These are phyloP conservation scores for Archivesica marissinica DNA, from an alignment of 1,140 invertebrate genomes.

Conservation along the genomic window DNA sequence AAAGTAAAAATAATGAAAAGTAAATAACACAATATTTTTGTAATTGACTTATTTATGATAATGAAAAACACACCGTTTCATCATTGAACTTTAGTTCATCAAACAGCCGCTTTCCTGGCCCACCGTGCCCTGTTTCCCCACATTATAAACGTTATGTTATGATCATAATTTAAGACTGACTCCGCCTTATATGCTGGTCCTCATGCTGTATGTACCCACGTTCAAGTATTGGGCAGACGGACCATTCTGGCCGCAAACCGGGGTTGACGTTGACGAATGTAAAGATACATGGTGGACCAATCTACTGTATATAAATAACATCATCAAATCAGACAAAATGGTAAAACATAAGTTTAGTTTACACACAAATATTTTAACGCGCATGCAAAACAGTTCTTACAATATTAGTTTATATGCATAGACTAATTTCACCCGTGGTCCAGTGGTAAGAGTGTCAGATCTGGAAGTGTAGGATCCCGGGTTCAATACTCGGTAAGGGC, in stretches of 20 bases:
- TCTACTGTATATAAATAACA: constrained; percentile 85
- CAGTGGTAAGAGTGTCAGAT: too few species aligned
- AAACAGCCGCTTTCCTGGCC: background rate
- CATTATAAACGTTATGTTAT: background rate
- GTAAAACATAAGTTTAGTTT: too few species aligned
- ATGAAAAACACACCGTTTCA: too few species aligned
- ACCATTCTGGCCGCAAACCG: constrained; percentile 77
- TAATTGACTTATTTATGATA: too few species aligned
- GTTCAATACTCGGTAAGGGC: too few species aligned
- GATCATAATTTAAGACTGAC: constrained; percentile 88
- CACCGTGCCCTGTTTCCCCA: background rate
- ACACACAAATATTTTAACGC: too few species aligned
- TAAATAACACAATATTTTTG: too few species aligned
- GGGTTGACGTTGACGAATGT: constrained; percentile 84
- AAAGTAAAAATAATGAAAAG: too few species aligned
- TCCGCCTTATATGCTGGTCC: constrained; percentile 91
- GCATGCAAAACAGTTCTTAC: too few species aligned
- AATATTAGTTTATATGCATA: too few species aligned
- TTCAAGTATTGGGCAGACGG: constrained; percentile 88
- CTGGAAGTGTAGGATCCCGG: too few species aligned
- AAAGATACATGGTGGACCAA: constrained; percentile 92
- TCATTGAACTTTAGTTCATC: background rate
- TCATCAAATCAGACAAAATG: constrained; percentile 33
- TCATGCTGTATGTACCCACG: constrained; percentile 90
- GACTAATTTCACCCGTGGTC: too few species aligned